Base-by-base conservation (phyloP, 2,888 invertebrate genomes). In the Eutolmus rufibarbis region DNA sequence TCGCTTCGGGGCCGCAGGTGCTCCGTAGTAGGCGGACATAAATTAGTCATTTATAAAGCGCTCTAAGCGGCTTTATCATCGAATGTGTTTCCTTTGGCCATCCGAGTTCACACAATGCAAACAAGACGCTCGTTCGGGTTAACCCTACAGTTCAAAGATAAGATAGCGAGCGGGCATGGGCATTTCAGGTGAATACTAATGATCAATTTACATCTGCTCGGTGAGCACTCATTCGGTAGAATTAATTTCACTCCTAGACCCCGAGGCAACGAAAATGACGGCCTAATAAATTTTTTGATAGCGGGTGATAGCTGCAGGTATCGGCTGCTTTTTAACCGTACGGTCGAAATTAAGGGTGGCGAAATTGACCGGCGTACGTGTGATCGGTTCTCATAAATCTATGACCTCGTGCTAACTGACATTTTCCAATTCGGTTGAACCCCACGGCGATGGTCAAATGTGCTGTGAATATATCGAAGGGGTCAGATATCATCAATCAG, bases 161-260 rank as follows among this genome's bases (percentile, higher is more conserved):
- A 79, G 79, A 40, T 51, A 51, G 31, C 51, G 51, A 79, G 51
- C 51, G 66, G 66, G 28, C 82, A 40, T 66, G 82, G 81, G 56
- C 82, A 82, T 82, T 57, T 82, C 82, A 82, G 82, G 82, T 82
- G 82, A 82, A 82, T 82, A 66, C 82, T 82, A 82, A 82, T 82
- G 82, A 82, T 34, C 57, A 34, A 57, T 82, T 82, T 82, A 82
- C 82, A 82, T 82, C 82, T 82, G 82, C 82, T 23, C 66, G 37
- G 46, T 19, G 57, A 82, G 28, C 28, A 34, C 56, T 57, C 82
- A 40, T 19, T 76, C 34, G 37, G 14, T 34, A 34, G 37, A 37
- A 82, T 57, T 51, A 43, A 82, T 82, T 82, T 82, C 57, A 66
- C 37, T 57, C 34, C 82, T 82, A 82, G 82, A 66, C 82, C 82